phyloP scores from a whole-genome alignment of 2,888 invertebrate species.

The Creontiades dilutus region DNA sequence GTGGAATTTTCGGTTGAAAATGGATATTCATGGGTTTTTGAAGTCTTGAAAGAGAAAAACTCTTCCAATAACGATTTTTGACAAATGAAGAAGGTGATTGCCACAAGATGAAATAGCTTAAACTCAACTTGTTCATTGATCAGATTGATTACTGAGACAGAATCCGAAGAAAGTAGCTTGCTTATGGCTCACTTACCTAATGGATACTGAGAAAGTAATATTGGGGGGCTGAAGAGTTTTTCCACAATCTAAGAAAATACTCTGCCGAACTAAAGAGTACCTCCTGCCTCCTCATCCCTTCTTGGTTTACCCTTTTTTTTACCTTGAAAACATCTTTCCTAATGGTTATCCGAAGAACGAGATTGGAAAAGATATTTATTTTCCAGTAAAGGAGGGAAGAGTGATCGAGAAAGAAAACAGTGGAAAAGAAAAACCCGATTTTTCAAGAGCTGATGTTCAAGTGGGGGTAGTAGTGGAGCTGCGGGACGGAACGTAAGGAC shows the following conservation, averaged over 20 bases:
- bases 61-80: too few relatives aligned
- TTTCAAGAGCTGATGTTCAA: conserved; percentile 49
- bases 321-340: conserved; percentile 12
- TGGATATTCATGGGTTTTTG: too few relatives aligned
- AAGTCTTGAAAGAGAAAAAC: too few relatives aligned
- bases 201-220: not conserved
- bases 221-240: not conserved
- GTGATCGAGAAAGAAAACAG: not conserved
- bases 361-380: conserved; percentile 65
- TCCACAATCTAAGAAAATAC: not conserved
- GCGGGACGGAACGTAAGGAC: not conserved
- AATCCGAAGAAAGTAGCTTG: too few relatives aligned
- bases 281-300: too few relatives aligned
- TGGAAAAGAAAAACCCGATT: conserved; percentile 52
- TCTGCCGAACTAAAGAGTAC: not conserved
- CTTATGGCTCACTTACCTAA: not conserved
- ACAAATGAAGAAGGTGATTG: too few relatives aligned
- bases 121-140: too few relatives aligned
- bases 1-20: too few relatives aligned
- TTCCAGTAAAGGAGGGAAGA: conserved; percentile 52
- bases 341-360: conserved; percentile 52
- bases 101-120: too few relatives aligned
- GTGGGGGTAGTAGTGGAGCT: not conserved
- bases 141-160: too few relatives aligned
- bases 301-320: not conserved